Evolutionary conservation across 1,140 invertebrate species (phyloP).

Genomic region (Aricia agestis): DNA sequence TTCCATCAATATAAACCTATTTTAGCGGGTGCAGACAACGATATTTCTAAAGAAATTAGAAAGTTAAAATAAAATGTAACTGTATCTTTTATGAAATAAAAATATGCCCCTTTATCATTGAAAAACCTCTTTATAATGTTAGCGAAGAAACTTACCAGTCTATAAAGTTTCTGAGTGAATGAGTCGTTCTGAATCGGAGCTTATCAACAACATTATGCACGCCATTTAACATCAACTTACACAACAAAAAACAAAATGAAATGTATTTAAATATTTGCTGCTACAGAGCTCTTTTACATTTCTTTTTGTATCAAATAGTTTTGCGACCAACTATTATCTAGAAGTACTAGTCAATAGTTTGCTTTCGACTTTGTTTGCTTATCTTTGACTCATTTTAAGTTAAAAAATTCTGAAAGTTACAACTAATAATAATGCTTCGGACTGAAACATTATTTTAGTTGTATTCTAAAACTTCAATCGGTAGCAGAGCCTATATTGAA

Average conservation of each 20-base stretch:
- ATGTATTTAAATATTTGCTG: not conserved
- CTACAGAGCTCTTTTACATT: not conserved
- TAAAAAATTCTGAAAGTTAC: no score
- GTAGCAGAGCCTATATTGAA: no score
- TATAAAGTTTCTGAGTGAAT: not conserved
- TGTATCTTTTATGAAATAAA: conserved; percentile 23
- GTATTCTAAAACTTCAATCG: no score
- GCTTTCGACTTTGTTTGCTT: no score
- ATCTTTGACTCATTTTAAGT: no score
- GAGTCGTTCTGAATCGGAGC: not conserved
- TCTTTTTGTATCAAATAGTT: not conserved
- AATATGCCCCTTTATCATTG: not conserved
- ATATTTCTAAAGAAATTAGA: no score
- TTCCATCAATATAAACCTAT: no score
- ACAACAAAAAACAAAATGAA: not conserved
- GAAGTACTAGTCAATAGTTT: no score
- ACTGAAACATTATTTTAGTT: no score
- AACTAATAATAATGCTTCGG: no score
- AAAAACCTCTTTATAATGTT: not conserved
- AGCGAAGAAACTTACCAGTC: not conserved
- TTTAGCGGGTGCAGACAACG: no score
- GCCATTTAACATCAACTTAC: not conserved
- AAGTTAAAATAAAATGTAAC: no score
- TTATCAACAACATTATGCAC: conserved; percentile 3
- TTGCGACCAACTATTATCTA: not conserved